These are phyloP conservation scores for Xylocampa areola DNA, from an alignment of 2,888 invertebrate species.

Conservation along the genomic window DNA sequence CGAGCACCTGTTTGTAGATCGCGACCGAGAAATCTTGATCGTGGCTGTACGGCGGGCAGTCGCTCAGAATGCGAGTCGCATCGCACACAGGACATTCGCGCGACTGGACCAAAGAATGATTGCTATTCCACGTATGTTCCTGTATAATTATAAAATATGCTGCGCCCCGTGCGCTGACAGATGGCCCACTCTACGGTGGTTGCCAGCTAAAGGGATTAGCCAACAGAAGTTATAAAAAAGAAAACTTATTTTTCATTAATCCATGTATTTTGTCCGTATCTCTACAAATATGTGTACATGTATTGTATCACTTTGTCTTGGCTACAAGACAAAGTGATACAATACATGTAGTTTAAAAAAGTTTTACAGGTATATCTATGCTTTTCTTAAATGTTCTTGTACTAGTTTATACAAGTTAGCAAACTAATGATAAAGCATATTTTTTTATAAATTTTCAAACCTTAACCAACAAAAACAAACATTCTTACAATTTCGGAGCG, in stretches of 20 bases:
- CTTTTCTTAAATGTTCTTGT: too few species aligned
- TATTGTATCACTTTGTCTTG: too few species aligned
- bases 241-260: neutral
- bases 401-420: too few species aligned
- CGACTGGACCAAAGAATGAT: conserved; percentile 72
- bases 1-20: conserved; percentile 85
- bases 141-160: conserved; percentile 85
- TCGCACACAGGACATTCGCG: conserved; percentile 78
- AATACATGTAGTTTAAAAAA: too few species aligned
- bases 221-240: too few species aligned
- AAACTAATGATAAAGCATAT: too few species aligned
- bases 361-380: too few species aligned
- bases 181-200: conserved; percentile 72
- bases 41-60: conserved; percentile 63
- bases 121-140: conserved; percentile 77
- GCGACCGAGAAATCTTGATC: conserved; percentile 83
- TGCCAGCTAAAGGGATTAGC: conserved; percentile 47
- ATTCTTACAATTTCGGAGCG: neutral
- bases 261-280: neutral
- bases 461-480: too few species aligned
- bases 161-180: conserved; percentile 77
- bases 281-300: neutral
- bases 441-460: too few species aligned
- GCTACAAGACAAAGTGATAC: too few species aligned
- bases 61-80: conserved; percentile 78